Percentiles rank a stretch among this genome's conserved stretches.
Conservation (phyloP, 2,888 invertebrate genomes). For the Amphipyra tragopoginis region DNA sequence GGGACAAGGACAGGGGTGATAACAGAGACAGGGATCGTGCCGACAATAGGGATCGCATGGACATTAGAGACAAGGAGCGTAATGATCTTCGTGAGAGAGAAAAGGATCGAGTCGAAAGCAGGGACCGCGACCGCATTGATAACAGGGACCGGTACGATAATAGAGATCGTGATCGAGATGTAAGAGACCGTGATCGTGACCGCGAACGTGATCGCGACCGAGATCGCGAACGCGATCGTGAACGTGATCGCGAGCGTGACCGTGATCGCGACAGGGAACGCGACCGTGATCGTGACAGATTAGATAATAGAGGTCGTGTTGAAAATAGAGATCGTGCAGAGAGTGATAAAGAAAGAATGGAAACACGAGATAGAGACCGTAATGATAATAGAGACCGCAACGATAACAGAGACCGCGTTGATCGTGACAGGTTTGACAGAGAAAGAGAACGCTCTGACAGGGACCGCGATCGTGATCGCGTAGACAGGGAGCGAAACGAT, state of each 20-base stretch:
- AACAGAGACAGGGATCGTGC: slow-evolving; percentile 69
- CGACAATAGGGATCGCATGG: slow-evolving; percentile 72
- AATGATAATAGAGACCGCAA: slow-evolving; percentile 69
- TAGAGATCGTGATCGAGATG: slow-evolving; percentile 66
- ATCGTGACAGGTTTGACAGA: slow-evolving; percentile 66
- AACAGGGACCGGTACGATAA: slow-evolving; percentile 70
- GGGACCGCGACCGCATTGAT: slow-evolving; percentile 80
- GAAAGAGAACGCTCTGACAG: slow-evolving; percentile 69
- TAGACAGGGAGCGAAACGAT: slow-evolving; percentile 63
- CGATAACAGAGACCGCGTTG: slow-evolving; percentile 68
- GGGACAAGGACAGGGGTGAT: slow-evolving; percentile 71
- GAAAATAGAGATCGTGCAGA: slow-evolving; percentile 64
- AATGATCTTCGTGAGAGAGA: slow-evolving; percentile 68
- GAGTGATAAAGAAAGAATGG: slow-evolving; percentile 53
- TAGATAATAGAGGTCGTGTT: slow-evolving; percentile 65
- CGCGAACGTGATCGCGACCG: slow-evolving; percentile 58
- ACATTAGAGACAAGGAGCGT: slow-evolving; percentile 77
- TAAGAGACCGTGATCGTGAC: slow-evolving; percentile 62
- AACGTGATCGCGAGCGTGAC: slow-evolving; percentile 66
- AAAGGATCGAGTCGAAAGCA: slow-evolving; percentile 56
- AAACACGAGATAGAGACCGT: slow-evolving; percentile 70
- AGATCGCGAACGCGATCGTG: slow-evolving; percentile 76
- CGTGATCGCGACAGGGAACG: slow-evolving; percentile 78
- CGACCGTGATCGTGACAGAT: slow-evolving; percentile 73
- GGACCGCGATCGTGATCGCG: slow-evolving; percentile 71